Percentiles rank a stretch among this genome's conserved stretches.
Evolutionary conservation across 2,888 invertebrate species (phyloP).

Genomic region (Apamea sordens): DNA sequence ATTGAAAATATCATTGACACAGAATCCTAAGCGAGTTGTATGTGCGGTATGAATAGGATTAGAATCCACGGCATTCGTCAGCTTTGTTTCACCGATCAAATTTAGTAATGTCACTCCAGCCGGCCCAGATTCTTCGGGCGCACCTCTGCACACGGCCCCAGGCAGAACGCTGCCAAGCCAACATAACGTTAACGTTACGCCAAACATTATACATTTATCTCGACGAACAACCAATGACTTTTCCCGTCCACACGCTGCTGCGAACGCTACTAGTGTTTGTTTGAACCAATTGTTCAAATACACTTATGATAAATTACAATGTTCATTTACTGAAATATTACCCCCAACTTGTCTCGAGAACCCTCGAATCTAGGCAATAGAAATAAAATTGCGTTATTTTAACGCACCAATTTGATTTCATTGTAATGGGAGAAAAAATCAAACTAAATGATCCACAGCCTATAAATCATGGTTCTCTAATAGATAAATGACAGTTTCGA

Average conservation of each 20-base stretch:
- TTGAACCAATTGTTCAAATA: constrained; percentile 67
- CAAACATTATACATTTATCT: constrained; percentile 84
- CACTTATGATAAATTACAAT: constrained; percentile 39
- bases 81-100: constrained; percentile 88
- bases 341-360: constrained; percentile 19
- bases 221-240: constrained; percentile 80
- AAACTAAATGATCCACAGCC: constrained; percentile 29
- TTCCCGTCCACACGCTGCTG: constrained; percentile 79
- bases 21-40: constrained; percentile 52
- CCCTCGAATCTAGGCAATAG: constrained; percentile 37
- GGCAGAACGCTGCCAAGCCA: constrained; percentile 83
- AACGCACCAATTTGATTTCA: constrained; percentile 37
- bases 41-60: constrained; percentile 70
- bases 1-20: constrained; percentile 64
- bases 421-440: constrained; percentile 27
- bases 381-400: constrained; percentile 26
- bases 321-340: constrained; percentile 38
- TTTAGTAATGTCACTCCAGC: constrained; percentile 90
- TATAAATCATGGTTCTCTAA: constrained; percentile 34
- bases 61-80: constrained; percentile 80
- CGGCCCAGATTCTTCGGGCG: constrained; percentile 87
- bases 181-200: constrained; percentile 77
- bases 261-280: constrained; percentile 61
- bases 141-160: constrained; percentile 89
- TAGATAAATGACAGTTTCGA: constrained; percentile 49